Conservation (phyloP, 2,888 invertebrate species). For the Plutella xylostella region DNA sequence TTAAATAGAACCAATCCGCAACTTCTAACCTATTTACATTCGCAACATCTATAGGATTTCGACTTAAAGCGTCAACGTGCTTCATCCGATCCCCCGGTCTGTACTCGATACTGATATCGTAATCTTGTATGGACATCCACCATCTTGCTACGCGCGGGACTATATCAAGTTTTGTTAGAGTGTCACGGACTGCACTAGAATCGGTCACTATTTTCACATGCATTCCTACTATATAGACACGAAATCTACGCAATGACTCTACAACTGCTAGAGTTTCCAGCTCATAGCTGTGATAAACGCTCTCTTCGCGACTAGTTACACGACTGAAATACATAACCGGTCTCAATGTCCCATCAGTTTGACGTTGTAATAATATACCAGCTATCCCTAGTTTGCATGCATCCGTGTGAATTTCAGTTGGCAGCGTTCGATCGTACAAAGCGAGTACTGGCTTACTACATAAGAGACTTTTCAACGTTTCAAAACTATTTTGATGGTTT, state of each 20-base stretch:
- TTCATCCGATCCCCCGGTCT: slow-evolving; percentile 2
- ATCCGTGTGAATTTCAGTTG: slow-evolving; percentile 25
- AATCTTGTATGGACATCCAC: slow-evolving; percentile 5
- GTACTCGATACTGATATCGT: slow-evolving; percentile 1
- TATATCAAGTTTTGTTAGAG: neutral
- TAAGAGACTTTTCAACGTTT: slow-evolving; percentile 16
- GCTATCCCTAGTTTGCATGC: slow-evolving; percentile 22
- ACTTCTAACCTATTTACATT: neutral
- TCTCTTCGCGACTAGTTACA: slow-evolving; percentile 19
- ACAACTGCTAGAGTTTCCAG: slow-evolving; percentile 30
- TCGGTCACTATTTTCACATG: slow-evolving; percentile 2
- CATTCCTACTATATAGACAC: slow-evolving; percentile 24
- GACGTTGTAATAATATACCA: slow-evolving; percentile 23
- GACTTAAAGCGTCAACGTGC: slow-evolving; percentile 4
- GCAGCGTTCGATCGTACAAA: slow-evolving; percentile 15
- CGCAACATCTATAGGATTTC: neutral
- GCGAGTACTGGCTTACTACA: slow-evolving; percentile 17
- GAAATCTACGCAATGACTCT: slow-evolving; percentile 24
- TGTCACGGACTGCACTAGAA: neutral
- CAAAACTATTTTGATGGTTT: slow-evolving; percentile 17
- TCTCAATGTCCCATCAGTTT: slow-evolving; percentile 5
- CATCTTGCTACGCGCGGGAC: slow-evolving; percentile 4
- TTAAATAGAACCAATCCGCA: slow-evolving; percentile 19
- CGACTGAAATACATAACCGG: slow-evolving; percentile 24
- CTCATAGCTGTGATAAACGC: slow-evolving; percentile 19